Evolutionary conservation across 2,113 vertebrate genomes (phyloP), one percentile per base, ranked within the genome.

Genomic region (Osmerus mordax): DNA sequence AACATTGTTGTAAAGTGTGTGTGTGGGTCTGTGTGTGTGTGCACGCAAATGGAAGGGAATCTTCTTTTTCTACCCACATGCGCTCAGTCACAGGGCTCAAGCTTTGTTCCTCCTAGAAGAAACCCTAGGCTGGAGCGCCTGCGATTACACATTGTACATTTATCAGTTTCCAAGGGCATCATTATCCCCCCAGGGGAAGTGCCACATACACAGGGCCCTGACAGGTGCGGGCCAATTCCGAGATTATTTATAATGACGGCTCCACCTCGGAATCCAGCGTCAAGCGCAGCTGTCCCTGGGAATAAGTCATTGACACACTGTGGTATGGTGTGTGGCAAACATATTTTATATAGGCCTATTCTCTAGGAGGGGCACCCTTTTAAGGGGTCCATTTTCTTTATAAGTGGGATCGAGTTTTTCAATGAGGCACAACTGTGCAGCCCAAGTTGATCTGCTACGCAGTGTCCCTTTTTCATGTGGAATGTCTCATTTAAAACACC

Each of bases 161-260:
- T 90, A 90, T 89, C 84, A 85, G 87, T 87, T 88, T 87, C 85
- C 87, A 84, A 78, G 87, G 83, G 83, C 89, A 87, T 90, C 89
- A 89, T 90, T 90, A 89, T 84, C 77, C 87, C 80, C 76, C 69
- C 0, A 51, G 66, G 80, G 83, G 81, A 83, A 73, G 86, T 70
- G 86, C 77, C 85, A 85, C 81, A 85, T 86, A 77, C 79, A 56
- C 77, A 51, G 67, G 32, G 56, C 78, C 5, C 19, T 90, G 89
- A 91, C 90, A 91, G 90, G 87, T 90, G 89, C 71, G n/a, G 82
- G 78, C 74, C 82, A 89, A 85, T 88, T 88, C 78, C 79, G 73
- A 84, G 87, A 88, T 89, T 88, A 90, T 89, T 91, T 89, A 90
- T 89, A 88, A 89, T 87, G 83, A 87, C 73, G 61, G 73, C 81